phyloP scores from a whole-genome alignment of 2,113 vertebrate genomes.

The Poeciliopsis occidentalis region DNA sequence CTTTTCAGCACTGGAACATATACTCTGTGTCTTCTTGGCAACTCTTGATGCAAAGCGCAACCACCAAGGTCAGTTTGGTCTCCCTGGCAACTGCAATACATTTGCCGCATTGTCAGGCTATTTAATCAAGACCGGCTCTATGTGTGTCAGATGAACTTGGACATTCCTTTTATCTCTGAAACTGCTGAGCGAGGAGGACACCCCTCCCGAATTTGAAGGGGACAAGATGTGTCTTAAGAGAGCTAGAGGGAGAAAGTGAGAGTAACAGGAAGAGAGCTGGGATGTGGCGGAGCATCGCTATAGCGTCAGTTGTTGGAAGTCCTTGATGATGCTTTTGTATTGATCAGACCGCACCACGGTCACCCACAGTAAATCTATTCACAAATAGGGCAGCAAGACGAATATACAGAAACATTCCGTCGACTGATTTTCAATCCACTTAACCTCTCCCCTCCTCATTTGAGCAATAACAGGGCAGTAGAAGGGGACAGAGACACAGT shows the following conservation, averaged over 20 bases:
- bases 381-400: conserved; percentile 41
- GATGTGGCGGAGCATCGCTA: conserved; percentile 16
- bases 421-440: conserved; percentile 74
- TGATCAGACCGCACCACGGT: conserved; percentile 64
- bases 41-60: conserved; percentile 52
- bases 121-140: conserved; percentile 71
- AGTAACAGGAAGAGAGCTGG: background rate
- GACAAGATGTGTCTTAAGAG: conserved; percentile 21
- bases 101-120: conserved; percentile 74
- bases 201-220: conserved; percentile 44
- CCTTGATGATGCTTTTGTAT: conserved; percentile 72
- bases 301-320: conserved; percentile 40
- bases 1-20: conserved; percentile 30
- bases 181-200: conserved; percentile 65
- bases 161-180: conserved; percentile 68
- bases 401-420: conserved; percentile 61
- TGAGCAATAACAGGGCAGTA: conserved; percentile 61
- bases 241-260: conserved; percentile 28
- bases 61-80: conserved; percentile 75
- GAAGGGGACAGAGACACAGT: conserved; percentile 42
- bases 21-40: conserved; percentile 60
- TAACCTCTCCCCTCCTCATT: conserved; percentile 68
- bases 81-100: conserved; percentile 74
- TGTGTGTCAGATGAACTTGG: conserved; percentile 59
- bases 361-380: conserved; percentile 64